phyloP scores from a whole-genome alignment of 2,888 invertebrate species.

The Linyphia triangularis region DNA sequence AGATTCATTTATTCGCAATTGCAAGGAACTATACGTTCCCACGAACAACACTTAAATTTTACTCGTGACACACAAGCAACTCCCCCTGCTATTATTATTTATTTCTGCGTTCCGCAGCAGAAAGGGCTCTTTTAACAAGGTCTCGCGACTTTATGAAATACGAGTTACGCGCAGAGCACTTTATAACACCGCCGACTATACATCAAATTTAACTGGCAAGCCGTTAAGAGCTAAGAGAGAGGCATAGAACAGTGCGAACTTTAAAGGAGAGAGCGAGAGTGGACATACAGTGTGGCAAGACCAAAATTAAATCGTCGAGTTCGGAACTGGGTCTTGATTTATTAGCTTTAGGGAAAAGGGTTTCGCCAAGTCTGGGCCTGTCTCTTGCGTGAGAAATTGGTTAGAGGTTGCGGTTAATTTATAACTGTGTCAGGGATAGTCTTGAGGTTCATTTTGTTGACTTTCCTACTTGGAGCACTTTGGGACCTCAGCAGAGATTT shows the following conservation, averaged over 20 bases:
- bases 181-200: constrained; percentile 51
- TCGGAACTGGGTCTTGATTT: constrained; percentile 55
- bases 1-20: constrained; percentile 22
- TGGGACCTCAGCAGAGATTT: background rate
- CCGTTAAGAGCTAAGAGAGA: constrained; percentile 23
- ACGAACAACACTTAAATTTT: constrained; percentile 40
- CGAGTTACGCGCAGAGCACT: constrained; percentile 43
- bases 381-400: constrained; percentile 39
- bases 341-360: constrained; percentile 50
- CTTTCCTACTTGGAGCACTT: background rate
- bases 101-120: background rate
- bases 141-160: constrained; percentile 64
- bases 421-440: constrained; percentile 31
- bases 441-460: constrained; percentile 49
- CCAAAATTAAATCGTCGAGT: constrained; percentile 63
- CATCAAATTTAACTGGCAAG: constrained; percentile 68
- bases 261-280: constrained; percentile 7
- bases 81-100: constrained; percentile 26
- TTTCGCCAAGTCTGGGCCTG: constrained; percentile 1
- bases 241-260: constrained; percentile 5
- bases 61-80: background rate
- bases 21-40: background rate
- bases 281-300: constrained; percentile 31
- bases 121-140: constrained; percentile 34
- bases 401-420: constrained; percentile 54